Conservation (phyloP, 2,797 vertebrate species). For the Chloroceryle inda region DNA sequence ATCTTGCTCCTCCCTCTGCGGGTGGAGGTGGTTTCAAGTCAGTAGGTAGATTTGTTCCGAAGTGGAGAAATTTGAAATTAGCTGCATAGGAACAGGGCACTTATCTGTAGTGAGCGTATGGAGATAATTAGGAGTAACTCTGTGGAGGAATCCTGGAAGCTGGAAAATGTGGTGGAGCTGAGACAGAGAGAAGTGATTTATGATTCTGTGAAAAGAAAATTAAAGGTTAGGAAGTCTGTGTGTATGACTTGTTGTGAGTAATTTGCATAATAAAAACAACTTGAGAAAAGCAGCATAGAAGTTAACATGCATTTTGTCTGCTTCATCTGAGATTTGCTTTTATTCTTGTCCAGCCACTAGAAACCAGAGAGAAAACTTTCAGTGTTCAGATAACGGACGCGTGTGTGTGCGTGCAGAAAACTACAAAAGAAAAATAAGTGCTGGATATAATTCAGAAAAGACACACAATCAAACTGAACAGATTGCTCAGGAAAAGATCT, state of each 20-base stretch:
- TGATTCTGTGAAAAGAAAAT: background rate
- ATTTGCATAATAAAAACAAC: too few relatives aligned
- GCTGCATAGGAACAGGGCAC: rapidly evolving
- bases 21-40: background rate
- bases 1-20: background rate
- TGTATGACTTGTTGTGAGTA: background rate
- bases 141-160: background rate
- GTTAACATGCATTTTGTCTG: background rate
- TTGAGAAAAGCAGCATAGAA: background rate
- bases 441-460: constrained; percentile 74
- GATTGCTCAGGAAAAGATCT: constrained; percentile 75
- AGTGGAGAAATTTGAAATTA: background rate
- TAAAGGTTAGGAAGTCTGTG: background rate
- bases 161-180: background rate
- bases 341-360: constrained; percentile 28
- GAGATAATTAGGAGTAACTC: background rate
- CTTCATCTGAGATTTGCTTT: constrained; percentile 23
- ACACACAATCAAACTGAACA: constrained; percentile 67
- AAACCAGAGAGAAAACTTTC: background rate
- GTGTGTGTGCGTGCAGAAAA: background rate
- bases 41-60: background rate
- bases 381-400: background rate
- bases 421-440: constrained; percentile 67
- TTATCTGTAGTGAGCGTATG: background rate
- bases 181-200: background rate